Evolutionary conservation across 2,888 invertebrate species (phyloP).

Genomic region (Unio delphinus): DNA sequence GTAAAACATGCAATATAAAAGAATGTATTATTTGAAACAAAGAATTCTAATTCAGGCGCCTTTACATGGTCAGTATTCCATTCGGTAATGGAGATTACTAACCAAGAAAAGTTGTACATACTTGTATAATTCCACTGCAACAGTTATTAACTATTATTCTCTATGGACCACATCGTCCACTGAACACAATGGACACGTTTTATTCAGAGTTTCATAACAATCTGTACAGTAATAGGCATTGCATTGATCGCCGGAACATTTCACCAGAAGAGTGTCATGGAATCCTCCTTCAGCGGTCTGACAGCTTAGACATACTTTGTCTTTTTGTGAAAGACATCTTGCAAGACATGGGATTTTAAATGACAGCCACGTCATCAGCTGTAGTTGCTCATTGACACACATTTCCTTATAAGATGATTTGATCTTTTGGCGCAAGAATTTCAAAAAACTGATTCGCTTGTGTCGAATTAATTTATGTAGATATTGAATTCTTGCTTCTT

Average conservation of each 20-base stretch:
- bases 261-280: slow-evolving; percentile 13
- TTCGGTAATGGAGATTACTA: too few relatives aligned
- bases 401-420: slow-evolving; percentile 28
- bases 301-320: slow-evolving; percentile 25
- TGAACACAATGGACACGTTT: slow-evolving; percentile 30
- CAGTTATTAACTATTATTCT: too few relatives aligned
- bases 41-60: too few relatives aligned
- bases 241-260: slow-evolving; percentile 12
- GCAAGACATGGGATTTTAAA: slow-evolving; percentile 20
- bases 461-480: slow-evolving; percentile 41
- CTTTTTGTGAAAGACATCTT: slow-evolving; percentile 8
- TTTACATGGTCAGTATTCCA: too few relatives aligned
- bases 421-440: slow-evolving; percentile 33
- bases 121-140: too few relatives aligned
- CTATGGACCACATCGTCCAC: slow-evolving; percentile 9
- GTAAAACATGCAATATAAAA: too few relatives aligned
- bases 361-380: slow-evolving; percentile 25
- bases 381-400: slow-evolving; percentile 25
- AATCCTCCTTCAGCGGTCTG: slow-evolving; percentile 21
- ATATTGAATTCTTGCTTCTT: slow-evolving; percentile 29
- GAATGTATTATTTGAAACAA: too few relatives aligned
- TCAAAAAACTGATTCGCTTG: slow-evolving; percentile 30
- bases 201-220: too few relatives aligned
- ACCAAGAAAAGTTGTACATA: too few relatives aligned
- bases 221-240: too few relatives aligned